Evolutionary conservation across 1,140 invertebrate species (phyloP).

Genomic region (Brachionus calyciflorus): DNA sequence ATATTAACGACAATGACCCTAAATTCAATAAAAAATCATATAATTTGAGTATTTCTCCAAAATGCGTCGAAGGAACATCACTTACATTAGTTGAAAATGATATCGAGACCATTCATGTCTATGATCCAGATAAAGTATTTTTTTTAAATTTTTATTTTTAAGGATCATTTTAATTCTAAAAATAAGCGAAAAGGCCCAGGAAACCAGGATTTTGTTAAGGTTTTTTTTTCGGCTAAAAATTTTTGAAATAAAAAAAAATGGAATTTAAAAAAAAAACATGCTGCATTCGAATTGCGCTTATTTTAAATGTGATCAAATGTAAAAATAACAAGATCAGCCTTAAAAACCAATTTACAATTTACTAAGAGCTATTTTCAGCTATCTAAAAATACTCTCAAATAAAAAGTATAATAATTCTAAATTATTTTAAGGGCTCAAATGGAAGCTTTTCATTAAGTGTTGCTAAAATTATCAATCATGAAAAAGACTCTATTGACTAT

Average conservation of each 20-base stretch:
- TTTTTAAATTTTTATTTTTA: too few relatives aligned
- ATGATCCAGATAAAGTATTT: conserved; percentile 50
- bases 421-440: conserved; percentile 1
- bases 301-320: too few relatives aligned
- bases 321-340: too few relatives aligned
- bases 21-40: conserved; percentile 76
- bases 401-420: neutral
- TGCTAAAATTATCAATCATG: neutral
- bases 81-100: conserved; percentile 59
- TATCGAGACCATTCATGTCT: conserved; percentile 22
- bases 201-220: too few relatives aligned
- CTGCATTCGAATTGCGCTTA: too few relatives aligned
- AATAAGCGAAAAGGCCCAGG: too few relatives aligned
- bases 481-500: neutral
- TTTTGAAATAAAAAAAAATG: conserved; percentile 74
- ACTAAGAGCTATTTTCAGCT: too few relatives aligned
- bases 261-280: too few relatives aligned
- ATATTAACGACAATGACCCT: conserved; percentile 90
- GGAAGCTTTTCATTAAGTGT: conserved; percentile 30
- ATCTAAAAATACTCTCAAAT: too few relatives aligned
- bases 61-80: conserved; percentile 75
- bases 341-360: too few relatives aligned
- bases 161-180: too few relatives aligned
- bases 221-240: conserved; percentile 66
- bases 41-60: conserved; percentile 67